Evolutionary conservation across 53 echinoderm and acorn worm species (phyloP).

Genomic region (Mesocentrotus franciscanus): DNA sequence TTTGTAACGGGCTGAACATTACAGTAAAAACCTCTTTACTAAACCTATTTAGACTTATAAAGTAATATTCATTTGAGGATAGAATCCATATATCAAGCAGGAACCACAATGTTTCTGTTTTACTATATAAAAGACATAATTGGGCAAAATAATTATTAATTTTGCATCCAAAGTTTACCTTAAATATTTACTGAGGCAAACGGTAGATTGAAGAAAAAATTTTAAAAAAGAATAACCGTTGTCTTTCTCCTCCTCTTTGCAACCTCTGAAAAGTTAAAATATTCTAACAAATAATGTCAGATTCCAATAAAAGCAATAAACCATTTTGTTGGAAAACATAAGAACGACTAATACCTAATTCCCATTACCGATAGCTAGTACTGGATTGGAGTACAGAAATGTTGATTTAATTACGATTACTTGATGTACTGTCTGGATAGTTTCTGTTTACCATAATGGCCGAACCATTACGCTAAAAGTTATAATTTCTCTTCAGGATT

Average conservation of each 20-base stretch:
- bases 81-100: not conserved
- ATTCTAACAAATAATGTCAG: not conserved
- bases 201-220: not conserved
- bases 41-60: too few relatives aligned
- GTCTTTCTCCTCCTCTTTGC: too few relatives aligned
- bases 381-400: constrained; percentile 13
- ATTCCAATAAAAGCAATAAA: not conserved
- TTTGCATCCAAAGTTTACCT: not conserved
- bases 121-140: not conserved
- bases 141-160: not conserved
- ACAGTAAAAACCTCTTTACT: too few relatives aligned
- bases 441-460: not conserved
- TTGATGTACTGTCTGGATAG: not conserved
- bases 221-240: not conserved
- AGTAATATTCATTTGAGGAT: not conserved
- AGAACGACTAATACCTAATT: not conserved
- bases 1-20: too few relatives aligned
- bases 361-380: not conserved
- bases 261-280: not conserved
- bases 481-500: not conserved
- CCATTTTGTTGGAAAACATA: not conserved
- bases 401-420: not conserved
- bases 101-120: not conserved
- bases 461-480: not conserved
- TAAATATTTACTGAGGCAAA: not conserved